These are phyloP conservation scores for Macrosteles quadrilineatus DNA, from an alignment of 1,140 invertebrate genomes.

Conservation along the genomic window DNA sequence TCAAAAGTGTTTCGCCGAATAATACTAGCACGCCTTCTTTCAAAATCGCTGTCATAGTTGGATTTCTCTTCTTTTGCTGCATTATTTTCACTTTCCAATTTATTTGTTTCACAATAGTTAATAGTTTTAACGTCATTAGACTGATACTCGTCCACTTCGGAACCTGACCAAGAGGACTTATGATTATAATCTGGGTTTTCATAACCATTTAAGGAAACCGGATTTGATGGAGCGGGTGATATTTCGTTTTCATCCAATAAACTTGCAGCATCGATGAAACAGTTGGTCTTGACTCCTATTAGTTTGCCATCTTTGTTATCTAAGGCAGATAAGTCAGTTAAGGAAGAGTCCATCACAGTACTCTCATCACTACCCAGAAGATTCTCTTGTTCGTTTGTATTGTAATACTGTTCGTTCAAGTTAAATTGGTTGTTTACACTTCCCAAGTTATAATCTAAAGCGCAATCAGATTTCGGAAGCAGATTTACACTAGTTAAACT, in stretches of 20 bases:
- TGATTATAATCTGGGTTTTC: background rate
- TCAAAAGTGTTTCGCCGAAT: constrained; percentile 58
- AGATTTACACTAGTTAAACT: too few relatives aligned
- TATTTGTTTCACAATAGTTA: background rate
- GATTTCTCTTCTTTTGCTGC: constrained; percentile 22
- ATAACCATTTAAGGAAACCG: background rate
- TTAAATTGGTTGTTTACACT: too few relatives aligned
- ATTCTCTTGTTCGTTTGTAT: background rate
- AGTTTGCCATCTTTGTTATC: background rate
- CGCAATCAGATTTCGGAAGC: too few relatives aligned
- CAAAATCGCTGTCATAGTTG: constrained; percentile 35
- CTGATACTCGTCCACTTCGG: too few relatives aligned
- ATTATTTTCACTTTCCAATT: too few relatives aligned
- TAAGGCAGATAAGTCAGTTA: background rate
- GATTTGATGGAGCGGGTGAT: background rate
- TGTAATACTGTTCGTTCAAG: too few relatives aligned
- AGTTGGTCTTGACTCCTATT: constrained; percentile 43
- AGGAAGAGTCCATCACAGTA: background rate
- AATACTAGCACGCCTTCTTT: constrained; percentile 45
- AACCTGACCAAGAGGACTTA: background rate
- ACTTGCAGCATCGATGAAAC: constrained; percentile 73
- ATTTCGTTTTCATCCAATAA: constrained; percentile 64
- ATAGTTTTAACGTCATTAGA: too few relatives aligned
- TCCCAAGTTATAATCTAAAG: too few relatives aligned
- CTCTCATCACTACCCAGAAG: constrained; percentile 4